Evolutionary conservation across 2,888 invertebrate genomes (phyloP), one percentile per base, ranked within the genome.

Genomic region (Periphyllus acericola): DNA sequence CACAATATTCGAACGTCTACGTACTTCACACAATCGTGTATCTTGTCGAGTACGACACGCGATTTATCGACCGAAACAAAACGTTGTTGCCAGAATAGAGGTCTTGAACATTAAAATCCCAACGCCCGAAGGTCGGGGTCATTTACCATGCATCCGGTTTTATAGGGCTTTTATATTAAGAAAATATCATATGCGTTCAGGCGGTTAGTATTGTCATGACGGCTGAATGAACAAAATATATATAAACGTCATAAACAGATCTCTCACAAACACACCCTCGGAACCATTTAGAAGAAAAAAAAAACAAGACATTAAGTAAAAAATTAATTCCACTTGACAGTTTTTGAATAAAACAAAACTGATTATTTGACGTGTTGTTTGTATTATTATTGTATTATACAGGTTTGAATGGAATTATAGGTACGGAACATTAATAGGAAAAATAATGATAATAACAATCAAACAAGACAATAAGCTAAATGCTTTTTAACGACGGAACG

Each of bases 101-200:
- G 19, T 40, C 36, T 75, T 3, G 32, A 66, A 76, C 71, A 40
- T 86, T 79, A 72, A 55, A 80, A 86, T 80, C 71, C 34, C 68
- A 29, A 36, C n/a, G 34, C 46, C 34, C 32, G 79, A 86, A 86
- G 86, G 86, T 86, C 80, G 71, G 46, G 85, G 78, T 86, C 72
- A 72, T 80, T 86, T 79, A 86, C 86, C 80, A 60, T 79, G 86
- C 55, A 79, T 86, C 79, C 78, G 78, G 86, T 80, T 72, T 29
- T 34, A 46, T 46, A 71, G 79, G 79, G 80, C 8, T 72, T 36
- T 36, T 36, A 52, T n/a, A n/a, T n/a, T n/a, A 72, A 40, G 55
- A 72, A 72, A 79, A 86, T 36, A 36, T 72, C 60, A 36, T n/a
- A 85, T 72, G 75, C 46, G 52, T 85, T 85, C 85, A 52, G 36